phyloP scores from a whole-genome alignment of 2,888 invertebrate genomes.

The Troilus luridus region DNA sequence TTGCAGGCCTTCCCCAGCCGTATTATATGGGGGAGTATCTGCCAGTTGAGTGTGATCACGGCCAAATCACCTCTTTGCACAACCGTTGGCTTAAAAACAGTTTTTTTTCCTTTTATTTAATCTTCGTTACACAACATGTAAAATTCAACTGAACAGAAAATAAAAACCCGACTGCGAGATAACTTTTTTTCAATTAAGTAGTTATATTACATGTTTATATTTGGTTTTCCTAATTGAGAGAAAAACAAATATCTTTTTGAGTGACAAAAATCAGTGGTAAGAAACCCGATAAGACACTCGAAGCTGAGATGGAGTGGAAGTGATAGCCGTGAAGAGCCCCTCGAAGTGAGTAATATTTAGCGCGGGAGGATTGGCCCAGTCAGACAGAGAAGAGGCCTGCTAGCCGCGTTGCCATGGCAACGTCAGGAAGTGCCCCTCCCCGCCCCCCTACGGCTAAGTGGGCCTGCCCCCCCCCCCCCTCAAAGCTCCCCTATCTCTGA shows the following conservation, averaged over 20 bases:
- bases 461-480: constrained; percentile 6
- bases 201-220: not conserved
- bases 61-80: too few species aligned
- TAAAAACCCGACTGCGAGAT: too few species aligned
- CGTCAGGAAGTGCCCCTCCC: constrained; percentile 48
- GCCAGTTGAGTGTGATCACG: too few species aligned
- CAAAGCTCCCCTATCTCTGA: constrained; percentile 25
- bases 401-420: constrained; percentile 49
- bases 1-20: too few species aligned
- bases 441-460: not conserved
- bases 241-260: not conserved
- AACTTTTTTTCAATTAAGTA: not conserved
- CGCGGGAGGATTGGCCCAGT: constrained; percentile 27
- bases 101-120: too few species aligned
- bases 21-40: too few species aligned
- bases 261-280: not conserved
- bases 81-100: too few species aligned
- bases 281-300: not conserved
- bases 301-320: not conserved
- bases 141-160: too few species aligned
- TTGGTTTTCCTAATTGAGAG: not conserved
- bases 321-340: not conserved
- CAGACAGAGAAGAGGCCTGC: not conserved
- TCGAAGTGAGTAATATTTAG: constrained; percentile 13
- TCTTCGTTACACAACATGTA: too few species aligned